These are phyloP conservation scores for Endomychus coccineus DNA, from an alignment of 2,888 invertebrate genomes.

Conservation along the genomic window DNA sequence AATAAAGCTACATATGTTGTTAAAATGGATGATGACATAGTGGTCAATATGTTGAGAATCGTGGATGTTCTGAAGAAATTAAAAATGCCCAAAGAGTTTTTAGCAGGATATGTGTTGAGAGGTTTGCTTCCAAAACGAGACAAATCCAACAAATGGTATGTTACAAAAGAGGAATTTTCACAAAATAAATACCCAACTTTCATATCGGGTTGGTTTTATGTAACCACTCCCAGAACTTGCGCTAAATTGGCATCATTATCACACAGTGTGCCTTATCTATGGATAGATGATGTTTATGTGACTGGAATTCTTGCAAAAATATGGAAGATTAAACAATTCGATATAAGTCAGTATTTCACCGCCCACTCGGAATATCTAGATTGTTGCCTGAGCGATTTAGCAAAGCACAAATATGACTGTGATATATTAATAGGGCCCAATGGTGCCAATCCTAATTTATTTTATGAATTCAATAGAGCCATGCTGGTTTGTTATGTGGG, in stretches of 20 bases:
- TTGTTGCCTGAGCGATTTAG: slow-evolving; percentile 63
- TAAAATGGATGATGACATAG: slow-evolving; percentile 78
- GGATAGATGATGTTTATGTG: slow-evolving; percentile 86
- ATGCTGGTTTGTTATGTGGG: slow-evolving; percentile 52
- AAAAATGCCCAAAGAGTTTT: slow-evolving; percentile 37
- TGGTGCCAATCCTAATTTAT: slow-evolving; percentile 64
- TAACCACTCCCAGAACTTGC: slow-evolving; percentile 61
- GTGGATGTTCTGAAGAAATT: slow-evolving; percentile 42
- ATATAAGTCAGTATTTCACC: slow-evolving; percentile 57
- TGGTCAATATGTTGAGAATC: slow-evolving; percentile 59
- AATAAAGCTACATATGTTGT: slow-evolving; percentile 55
- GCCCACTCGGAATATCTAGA: slow-evolving; percentile 64
- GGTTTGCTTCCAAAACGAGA: slow-evolving; percentile 45
- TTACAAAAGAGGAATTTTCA: slow-evolving; percentile 58
- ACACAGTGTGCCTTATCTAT: slow-evolving; percentile 61
- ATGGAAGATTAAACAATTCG: slow-evolving; percentile 50
- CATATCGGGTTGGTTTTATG: slow-evolving; percentile 78
- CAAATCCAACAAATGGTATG: slow-evolving; percentile 72
- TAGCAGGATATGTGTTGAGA: slow-evolving; percentile 62
- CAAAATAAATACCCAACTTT: slow-evolving; percentile 61
- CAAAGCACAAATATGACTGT: slow-evolving; percentile 52
- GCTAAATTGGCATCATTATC: slow-evolving; percentile 50
- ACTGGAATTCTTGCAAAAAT: slow-evolving; percentile 68
- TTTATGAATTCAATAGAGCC: slow-evolving; percentile 58
- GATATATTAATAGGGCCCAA: slow-evolving; percentile 68